Evolutionary conservation across 2,797 vertebrate genomes (phyloP).

Genomic region (Acomys russatus): DNA sequence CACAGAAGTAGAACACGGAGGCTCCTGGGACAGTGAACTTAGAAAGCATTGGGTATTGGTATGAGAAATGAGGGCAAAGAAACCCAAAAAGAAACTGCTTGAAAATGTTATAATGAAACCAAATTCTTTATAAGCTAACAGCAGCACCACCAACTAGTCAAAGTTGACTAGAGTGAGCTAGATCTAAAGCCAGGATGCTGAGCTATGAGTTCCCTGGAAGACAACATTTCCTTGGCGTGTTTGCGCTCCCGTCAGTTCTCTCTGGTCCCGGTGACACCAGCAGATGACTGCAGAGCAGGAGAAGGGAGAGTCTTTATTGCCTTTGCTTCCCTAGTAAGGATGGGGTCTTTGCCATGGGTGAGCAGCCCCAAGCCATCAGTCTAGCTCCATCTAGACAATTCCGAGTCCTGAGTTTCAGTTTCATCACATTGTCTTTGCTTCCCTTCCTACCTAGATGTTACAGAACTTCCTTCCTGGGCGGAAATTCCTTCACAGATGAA

Average conservation of each 20-base stretch:
- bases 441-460: neutral
- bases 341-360: neutral
- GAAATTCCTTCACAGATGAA: neutral
- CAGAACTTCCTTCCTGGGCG: neutral
- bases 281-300: neutral
- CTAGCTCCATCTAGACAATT: neutral
- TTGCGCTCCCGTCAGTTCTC: neutral
- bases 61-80: too few species aligned
- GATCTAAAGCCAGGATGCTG: neutral
- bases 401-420: neutral
- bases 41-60: neutral
- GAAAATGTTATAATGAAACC: neutral
- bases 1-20: neutral
- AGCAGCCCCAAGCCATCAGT: neutral
- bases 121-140: neutral
- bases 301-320: neutral
- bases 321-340: neutral
- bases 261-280: neutral
- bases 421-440: fast-evolving
- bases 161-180: neutral
- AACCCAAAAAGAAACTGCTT: too few species aligned
- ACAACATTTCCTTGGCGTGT: neutral
- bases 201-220: neutral
- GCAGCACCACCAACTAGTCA: neutral
- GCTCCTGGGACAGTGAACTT: neutral